Percentiles rank a stretch among this genome's conserved stretches.
These are phyloP conservation scores for Lipotes vexillifer DNA, from an alignment of 2,113 vertebrate genomes.

Conservation along the genomic window DNA sequence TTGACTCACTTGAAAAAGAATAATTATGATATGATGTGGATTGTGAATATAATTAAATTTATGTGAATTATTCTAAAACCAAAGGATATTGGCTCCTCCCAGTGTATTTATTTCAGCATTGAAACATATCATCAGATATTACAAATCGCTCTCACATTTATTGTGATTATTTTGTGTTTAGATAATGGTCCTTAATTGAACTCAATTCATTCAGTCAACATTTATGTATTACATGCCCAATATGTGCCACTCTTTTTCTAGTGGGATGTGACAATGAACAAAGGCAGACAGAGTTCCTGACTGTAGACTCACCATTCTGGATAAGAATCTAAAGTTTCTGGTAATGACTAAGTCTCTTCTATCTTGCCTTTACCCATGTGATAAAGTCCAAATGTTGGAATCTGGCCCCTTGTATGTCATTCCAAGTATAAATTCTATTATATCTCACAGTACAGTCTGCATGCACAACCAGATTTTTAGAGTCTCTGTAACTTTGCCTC, in stretches of 20 bases:
- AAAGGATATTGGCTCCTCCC: background rate
- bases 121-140: background rate
- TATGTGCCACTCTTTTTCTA: background rate
- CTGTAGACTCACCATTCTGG: background rate
- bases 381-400: background rate
- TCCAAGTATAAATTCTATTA: background rate
- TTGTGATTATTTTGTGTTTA: background rate
- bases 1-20: constrained; percentile 35
- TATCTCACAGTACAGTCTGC: fast-evolving
- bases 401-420: background rate
- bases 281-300: background rate
- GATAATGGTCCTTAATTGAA: background rate
- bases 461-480: background rate
- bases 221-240: background rate
- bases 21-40: background rate
- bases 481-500: background rate
- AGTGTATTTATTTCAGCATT: background rate
- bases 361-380: background rate
- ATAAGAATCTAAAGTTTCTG: background rate
- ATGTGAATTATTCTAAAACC: constrained; percentile 25
- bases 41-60: constrained; percentile 34
- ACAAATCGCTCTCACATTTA: background rate
- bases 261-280: background rate
- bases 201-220: background rate
- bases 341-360: background rate